Percentiles rank a stretch among this genome's conserved stretches.
Conservation (phyloP, 2,113 vertebrate species). For the Numenius arquata region DNA sequence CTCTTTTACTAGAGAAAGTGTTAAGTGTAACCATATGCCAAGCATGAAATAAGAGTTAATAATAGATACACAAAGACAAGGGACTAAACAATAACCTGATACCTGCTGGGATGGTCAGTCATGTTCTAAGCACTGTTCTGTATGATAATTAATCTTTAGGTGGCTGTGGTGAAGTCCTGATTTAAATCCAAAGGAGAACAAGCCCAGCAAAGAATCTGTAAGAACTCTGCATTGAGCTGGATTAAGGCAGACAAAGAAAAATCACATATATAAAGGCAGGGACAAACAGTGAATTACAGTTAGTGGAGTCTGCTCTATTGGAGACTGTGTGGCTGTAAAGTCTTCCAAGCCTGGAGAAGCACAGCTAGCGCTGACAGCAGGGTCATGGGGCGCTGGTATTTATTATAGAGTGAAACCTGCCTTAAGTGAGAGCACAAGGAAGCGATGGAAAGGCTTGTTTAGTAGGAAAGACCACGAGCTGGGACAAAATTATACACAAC, state of each 20-base stretch:
- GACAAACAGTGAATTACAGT: constrained; percentile 12
- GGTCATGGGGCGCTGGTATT: not conserved
- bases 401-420: not conserved
- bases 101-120: constrained; percentile 10
- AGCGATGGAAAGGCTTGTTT: not conserved
- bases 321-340: not conserved
- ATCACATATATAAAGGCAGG: not conserved
- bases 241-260: constrained; percentile 16
- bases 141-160: constrained; percentile 7
- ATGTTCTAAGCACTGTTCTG: not conserved
- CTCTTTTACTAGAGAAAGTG: not conserved
- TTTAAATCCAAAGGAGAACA: constrained; percentile 9
- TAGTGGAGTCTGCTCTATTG: not conserved
- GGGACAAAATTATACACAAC: not conserved
- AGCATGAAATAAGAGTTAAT: constrained; percentile 3
- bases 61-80: not conserved
- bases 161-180: not conserved
- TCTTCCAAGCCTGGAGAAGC: not conserved
- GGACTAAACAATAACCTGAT: constrained; percentile 11
- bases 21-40: not conserved
- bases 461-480: not conserved
- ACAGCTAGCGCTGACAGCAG: not conserved
- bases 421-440: not conserved
- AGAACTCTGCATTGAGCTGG: not conserved
- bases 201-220: not conserved